Evolutionary conservation across 2,888 invertebrate genomes (phyloP).

Genomic region (Epiblema foenella): DNA sequence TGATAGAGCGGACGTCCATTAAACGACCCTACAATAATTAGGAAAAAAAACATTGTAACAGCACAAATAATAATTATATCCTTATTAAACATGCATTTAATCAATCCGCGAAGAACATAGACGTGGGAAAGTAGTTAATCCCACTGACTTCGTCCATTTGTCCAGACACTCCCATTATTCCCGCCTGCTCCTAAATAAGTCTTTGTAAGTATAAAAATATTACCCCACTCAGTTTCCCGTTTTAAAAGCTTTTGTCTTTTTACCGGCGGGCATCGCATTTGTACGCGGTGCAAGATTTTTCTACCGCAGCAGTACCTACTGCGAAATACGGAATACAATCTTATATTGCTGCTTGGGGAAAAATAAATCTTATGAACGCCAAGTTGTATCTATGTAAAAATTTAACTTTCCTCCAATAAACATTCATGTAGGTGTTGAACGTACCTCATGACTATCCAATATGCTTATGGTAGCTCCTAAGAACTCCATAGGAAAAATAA

Average conservation of each 20-base stretch:
- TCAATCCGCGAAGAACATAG: slow-evolving; percentile 7
- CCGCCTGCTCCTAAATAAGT: not conserved
- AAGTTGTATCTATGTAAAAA: slow-evolving; percentile 10
- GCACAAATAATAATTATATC: not conserved
- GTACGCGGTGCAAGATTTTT: slow-evolving; percentile 30
- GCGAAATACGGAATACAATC: slow-evolving; percentile 10
- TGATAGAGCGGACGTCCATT: too few relatives aligned
- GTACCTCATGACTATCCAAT: too few relatives aligned
- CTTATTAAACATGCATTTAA: slow-evolving; percentile 21
- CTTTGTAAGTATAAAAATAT: slow-evolving; percentile 37
- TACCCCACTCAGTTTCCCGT: slow-evolving; percentile 36
- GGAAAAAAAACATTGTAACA: not conserved
- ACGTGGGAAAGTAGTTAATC: slow-evolving; percentile 31
- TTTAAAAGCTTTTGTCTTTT: slow-evolving; percentile 41
- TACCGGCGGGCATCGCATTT: slow-evolving; percentile 37
- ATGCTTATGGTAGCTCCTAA: too few relatives aligned
- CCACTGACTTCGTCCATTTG: slow-evolving; percentile 22
- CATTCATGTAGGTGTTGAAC: too few relatives aligned
- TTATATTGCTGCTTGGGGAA: slow-evolving; percentile 16
- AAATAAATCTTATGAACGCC: slow-evolving; percentile 10
- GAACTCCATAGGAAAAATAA: too few relatives aligned
- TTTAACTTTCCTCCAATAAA: not conserved
- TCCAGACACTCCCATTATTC: slow-evolving; percentile 24
- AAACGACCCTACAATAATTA: not conserved
- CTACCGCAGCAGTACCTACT: not conserved